phyloP scores from a whole-genome alignment of 2,113 vertebrate species.

The Elephantulus edwardii region DNA sequence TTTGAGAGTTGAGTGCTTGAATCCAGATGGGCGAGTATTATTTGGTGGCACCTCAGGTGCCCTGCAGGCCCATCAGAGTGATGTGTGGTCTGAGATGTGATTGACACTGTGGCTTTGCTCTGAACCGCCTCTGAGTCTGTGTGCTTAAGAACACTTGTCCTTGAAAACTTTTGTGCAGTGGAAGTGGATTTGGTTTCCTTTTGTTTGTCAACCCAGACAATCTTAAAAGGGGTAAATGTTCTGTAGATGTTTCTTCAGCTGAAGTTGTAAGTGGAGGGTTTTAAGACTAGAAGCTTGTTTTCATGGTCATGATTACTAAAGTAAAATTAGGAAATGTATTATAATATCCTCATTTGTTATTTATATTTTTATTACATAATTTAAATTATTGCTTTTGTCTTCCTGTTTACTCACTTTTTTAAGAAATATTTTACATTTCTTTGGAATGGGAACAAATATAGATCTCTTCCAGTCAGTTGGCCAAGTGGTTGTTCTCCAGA shows the following conservation, averaged over 20 bases:
- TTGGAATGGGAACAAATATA: no score
- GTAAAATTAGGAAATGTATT: background rate
- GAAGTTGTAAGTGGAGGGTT: background rate
- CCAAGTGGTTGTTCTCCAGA: no score
- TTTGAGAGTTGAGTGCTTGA: background rate
- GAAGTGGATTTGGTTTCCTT: background rate
- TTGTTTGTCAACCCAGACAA: background rate
- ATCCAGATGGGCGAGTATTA: background rate
- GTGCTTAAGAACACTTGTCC: accelerated
- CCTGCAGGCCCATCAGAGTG: background rate
- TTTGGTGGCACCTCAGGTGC: background rate
- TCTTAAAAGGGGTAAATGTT: background rate
- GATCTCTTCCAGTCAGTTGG: no score
- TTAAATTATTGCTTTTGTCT: background rate
- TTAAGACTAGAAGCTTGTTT: slow-evolving; percentile 15
- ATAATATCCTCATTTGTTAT: background rate
- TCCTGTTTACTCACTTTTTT: background rate
- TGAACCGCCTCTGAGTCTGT: accelerated
- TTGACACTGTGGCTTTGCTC: background rate
- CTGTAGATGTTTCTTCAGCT: background rate
- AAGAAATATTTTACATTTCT: slow-evolving; percentile 39
- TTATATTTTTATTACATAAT: background rate
- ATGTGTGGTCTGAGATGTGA: background rate
- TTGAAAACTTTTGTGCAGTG: background rate
- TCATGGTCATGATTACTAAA: background rate